phyloP scores from a whole-genome alignment of 2,888 invertebrate genomes.

The Amiota communis region DNA sequence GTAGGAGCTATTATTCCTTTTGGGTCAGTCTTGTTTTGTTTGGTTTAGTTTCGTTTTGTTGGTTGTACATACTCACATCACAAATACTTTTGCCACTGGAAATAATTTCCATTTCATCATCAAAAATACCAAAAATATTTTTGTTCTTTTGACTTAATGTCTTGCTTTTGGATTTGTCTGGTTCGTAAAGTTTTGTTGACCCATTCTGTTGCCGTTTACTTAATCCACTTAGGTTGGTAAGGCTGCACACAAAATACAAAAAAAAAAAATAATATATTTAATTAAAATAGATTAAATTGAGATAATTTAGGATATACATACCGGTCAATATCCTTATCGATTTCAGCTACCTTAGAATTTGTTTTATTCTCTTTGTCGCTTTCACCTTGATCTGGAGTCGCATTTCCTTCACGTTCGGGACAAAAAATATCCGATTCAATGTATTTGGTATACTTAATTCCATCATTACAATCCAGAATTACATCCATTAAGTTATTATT shows the following conservation, averaged over 20 bases:
- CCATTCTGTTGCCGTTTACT: slow-evolving; percentile 49
- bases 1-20: no score
- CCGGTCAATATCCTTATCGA: slow-evolving; percentile 69
- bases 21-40: no score
- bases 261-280: slow-evolving; percentile 19
- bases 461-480: slow-evolving; percentile 55
- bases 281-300: not conserved
- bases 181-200: slow-evolving; percentile 41
- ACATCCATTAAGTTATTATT: slow-evolving; percentile 6
- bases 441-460: slow-evolving; percentile 57
- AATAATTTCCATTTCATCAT: slow-evolving; percentile 51
- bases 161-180: slow-evolving; percentile 45
- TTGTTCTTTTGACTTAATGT: slow-evolving; percentile 35
- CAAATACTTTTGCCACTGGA: slow-evolving; percentile 61
- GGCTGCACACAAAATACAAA: slow-evolving; percentile 44
- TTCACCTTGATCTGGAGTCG: slow-evolving; percentile 42
- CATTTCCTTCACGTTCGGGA: slow-evolving; percentile 38
- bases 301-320: slow-evolving; percentile 37
- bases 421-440: slow-evolving; percentile 58
- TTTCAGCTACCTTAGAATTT: slow-evolving; percentile 51
- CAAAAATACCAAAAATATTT: slow-evolving; percentile 38
- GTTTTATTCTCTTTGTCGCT: slow-evolving; percentile 56
- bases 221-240: slow-evolving; percentile 64
- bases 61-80: slow-evolving; percentile 62
- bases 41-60: slow-evolving; percentile 17